Evolutionary conservation across 2,113 vertebrate genomes (phyloP).

Genomic region (Rhea americana): DNA sequence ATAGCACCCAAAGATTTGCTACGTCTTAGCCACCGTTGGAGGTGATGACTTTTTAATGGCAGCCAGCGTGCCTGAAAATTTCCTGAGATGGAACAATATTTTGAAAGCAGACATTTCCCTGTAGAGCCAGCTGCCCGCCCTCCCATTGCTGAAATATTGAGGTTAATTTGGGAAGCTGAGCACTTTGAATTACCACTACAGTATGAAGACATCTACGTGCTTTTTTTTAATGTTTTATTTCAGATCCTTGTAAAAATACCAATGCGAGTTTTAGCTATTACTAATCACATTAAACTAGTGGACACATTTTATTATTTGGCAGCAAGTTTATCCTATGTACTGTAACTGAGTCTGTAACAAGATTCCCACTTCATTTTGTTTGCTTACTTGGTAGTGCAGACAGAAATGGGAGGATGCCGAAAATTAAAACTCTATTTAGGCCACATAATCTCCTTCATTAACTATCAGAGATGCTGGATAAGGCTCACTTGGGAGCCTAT

Average conservation of each 20-base stretch:
- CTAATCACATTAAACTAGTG: slow-evolving; percentile 40
- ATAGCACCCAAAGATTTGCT: slow-evolving; percentile 10
- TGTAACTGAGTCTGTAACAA: slow-evolving; percentile 29
- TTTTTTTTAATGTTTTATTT: slow-evolving; percentile 10
- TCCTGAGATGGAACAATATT: slow-evolving; percentile 20
- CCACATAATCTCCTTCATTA: slow-evolving; percentile 57
- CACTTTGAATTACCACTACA: neutral
- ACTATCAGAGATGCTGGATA: slow-evolving; percentile 26
- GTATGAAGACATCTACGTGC: neutral
- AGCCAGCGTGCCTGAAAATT: neutral
- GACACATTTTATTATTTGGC: slow-evolving; percentile 47
- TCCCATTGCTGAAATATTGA: slow-evolving; percentile 23
- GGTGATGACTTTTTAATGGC: slow-evolving; percentile 64
- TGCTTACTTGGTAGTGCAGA: slow-evolving; percentile 27
- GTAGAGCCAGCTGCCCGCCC: slow-evolving; percentile 29
- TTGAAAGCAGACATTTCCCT: slow-evolving; percentile 20
- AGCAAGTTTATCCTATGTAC: slow-evolving; percentile 42
- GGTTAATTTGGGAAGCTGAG: slow-evolving; percentile 45
- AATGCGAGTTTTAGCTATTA: neutral
- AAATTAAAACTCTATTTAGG: slow-evolving; percentile 51
- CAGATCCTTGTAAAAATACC: slow-evolving; percentile 55
- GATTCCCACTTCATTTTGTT: slow-evolving; percentile 42
- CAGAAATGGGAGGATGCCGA: slow-evolving; percentile 4
- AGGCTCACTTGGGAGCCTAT: slow-evolving; percentile 52
- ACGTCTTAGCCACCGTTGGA: slow-evolving; percentile 38